Conservation (phyloP, 2,797 vertebrate genomes). For the Gadopsis bispinosus region DNA sequence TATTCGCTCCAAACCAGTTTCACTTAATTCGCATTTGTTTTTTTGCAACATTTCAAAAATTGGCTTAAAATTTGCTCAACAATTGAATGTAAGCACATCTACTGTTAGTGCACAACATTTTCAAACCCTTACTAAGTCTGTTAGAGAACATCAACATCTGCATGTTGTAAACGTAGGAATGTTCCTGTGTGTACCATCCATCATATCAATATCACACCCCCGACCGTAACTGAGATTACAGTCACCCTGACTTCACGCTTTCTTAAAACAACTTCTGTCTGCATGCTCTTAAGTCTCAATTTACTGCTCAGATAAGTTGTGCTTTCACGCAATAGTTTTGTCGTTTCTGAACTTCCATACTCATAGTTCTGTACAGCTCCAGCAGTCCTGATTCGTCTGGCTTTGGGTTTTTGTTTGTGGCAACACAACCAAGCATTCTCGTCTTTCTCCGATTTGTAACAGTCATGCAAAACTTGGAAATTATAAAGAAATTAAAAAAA, state of each 20-base stretch:
- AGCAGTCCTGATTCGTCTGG: no score
- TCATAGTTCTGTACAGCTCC: background rate
- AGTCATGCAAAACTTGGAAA: background rate
- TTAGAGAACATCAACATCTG: background rate
- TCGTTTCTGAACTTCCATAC: slow-evolving; percentile 5
- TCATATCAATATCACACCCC: background rate
- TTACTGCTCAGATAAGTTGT: background rate
- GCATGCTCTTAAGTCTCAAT: background rate
- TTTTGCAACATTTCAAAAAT: no score
- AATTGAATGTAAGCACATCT: no score
- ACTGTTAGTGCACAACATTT: no score
- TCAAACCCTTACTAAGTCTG: background rate
- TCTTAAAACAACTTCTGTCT: background rate
- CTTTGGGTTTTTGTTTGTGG: background rate
- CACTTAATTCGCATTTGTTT: no score
- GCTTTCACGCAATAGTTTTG: background rate
- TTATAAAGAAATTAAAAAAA: background rate
- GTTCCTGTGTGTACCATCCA: background rate
- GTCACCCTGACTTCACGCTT: background rate
- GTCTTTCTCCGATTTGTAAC: background rate
- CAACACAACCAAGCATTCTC: background rate
- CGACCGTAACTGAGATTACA: background rate
- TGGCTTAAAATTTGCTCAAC: no score
- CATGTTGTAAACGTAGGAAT: background rate
- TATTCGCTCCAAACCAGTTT: no score